These are phyloP conservation scores for Gadus macrocephalus DNA, from an alignment of 2,113 vertebrate species.

Conservation along the genomic window DNA sequence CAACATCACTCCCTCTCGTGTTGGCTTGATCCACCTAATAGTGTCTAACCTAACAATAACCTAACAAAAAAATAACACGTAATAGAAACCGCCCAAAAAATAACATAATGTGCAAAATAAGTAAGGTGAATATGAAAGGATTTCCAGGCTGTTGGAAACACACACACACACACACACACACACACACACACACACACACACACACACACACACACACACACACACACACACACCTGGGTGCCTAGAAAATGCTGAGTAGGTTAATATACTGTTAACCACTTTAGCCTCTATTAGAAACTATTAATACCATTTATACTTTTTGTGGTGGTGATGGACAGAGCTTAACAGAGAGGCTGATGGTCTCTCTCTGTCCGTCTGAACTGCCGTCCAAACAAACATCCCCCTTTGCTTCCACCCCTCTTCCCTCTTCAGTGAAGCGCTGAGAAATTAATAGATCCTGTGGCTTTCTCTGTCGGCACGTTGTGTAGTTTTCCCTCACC, in stretches of 20 bases:
- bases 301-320: slow-evolving; percentile 20
- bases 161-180: slow-evolving; percentile 5
- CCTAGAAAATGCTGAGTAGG: neutral
- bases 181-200: slow-evolving; percentile 1
- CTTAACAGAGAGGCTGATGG: neutral
- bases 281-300: slow-evolving; percentile 17
- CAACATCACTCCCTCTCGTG: no score
- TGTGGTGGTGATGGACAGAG: neutral
- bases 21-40: no score
- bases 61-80: no score
- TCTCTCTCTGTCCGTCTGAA: neutral
- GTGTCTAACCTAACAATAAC: no score
- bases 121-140: no score
- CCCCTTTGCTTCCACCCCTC: no score
- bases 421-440: no score
- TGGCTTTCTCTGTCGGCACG: neutral
- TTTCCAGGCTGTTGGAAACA: neutral
- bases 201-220: neutral
- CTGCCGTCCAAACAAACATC: neutral
- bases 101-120: no score
- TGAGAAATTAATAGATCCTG: no score
- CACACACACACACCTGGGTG: slow-evolving; percentile 1
- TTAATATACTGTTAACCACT: neutral
- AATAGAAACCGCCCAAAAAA: no score
- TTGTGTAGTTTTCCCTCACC: slow-evolving; percentile 10